Conservation (phyloP, 1,140 invertebrate genomes). For the Asbolus verrucosus region DNA sequence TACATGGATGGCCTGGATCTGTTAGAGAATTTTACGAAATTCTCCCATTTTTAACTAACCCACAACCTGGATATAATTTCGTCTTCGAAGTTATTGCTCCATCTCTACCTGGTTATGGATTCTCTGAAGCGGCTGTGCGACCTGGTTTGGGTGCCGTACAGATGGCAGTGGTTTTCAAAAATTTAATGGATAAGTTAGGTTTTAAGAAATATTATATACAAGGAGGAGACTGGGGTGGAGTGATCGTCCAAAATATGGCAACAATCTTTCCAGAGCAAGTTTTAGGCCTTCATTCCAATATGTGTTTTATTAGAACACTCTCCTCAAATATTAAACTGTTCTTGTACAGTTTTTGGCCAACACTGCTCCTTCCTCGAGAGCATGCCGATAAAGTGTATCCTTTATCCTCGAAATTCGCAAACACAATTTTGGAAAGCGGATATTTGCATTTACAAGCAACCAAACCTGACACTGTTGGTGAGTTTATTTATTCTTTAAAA, state of each 20-base stretch:
- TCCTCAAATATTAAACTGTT: slow-evolving; percentile 67
- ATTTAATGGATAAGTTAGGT: slow-evolving; percentile 85
- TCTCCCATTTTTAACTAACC: slow-evolving; percentile 77
- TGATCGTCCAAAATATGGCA: slow-evolving; percentile 72
- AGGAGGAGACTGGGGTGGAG: slow-evolving; percentile 85
- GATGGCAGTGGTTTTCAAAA: slow-evolving; percentile 80
- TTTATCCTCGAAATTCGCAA: slow-evolving; percentile 65
- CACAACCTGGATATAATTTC: slow-evolving; percentile 69
- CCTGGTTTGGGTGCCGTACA: slow-evolving; percentile 74
- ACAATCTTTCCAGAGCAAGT: slow-evolving; percentile 77
- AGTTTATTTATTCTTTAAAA: background rate
- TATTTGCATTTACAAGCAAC: slow-evolving; percentile 89
- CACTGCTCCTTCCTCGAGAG: slow-evolving; percentile 70
- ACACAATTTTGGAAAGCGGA: slow-evolving; percentile 76
- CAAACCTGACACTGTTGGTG: slow-evolving; percentile 93
- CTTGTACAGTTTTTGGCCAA: slow-evolving; percentile 68
- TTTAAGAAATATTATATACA: slow-evolving; percentile 83
- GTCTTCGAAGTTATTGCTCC: slow-evolving; percentile 86
- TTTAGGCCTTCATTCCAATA: slow-evolving; percentile 75
- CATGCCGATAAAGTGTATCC: slow-evolving; percentile 74
- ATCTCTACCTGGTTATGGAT: slow-evolving; percentile 81
- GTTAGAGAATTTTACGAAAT: slow-evolving; percentile 88
- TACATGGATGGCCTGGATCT: slow-evolving; percentile 94
- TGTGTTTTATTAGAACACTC: slow-evolving; percentile 66
- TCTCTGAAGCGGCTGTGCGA: slow-evolving; percentile 76